These are phyloP conservation scores for Gymnogyps californianus DNA, from an alignment of 2,113 vertebrate genomes.

Conservation along the genomic window DNA sequence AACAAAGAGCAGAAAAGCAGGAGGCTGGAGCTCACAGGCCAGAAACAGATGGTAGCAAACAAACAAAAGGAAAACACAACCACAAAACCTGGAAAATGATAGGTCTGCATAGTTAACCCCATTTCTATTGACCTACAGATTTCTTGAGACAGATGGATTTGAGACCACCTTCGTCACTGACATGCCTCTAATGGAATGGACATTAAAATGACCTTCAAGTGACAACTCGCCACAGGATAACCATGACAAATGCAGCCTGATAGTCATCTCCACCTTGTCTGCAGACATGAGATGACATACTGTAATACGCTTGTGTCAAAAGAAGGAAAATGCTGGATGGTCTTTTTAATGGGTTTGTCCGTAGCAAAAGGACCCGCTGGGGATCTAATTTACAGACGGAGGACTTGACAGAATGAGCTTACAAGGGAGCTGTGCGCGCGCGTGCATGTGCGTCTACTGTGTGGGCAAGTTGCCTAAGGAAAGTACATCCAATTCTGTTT, in stretches of 20 bases:
- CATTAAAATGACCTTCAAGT: slow-evolving; percentile 35
- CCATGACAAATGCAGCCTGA: slow-evolving; percentile 24
- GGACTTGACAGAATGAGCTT: neutral
- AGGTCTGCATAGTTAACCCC: neutral
- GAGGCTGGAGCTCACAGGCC: neutral
- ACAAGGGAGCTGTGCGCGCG: rapidly evolving
- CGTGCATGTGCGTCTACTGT: neutral
- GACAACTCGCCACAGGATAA: slow-evolving; percentile 19
- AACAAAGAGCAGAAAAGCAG: neutral
- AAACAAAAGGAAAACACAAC: neutral
- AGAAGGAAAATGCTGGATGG: slow-evolving; percentile 15
- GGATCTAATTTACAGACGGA: neutral
- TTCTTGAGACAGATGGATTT: neutral
- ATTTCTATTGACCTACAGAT: neutral
- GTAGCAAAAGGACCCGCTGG: neutral
- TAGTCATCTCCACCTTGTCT: slow-evolving; percentile 15
- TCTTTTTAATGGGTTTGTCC: slow-evolving; percentile 11
- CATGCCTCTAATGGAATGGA: neutral
- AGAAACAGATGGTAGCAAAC: neutral
- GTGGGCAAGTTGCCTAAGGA: neutral
- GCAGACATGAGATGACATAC: neutral
- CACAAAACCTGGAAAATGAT: neutral
- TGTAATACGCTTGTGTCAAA: neutral
- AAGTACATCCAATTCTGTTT: neutral
- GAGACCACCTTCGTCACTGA: neutral